Evolutionary conservation across 2,113 vertebrate genomes (phyloP).

Genomic region (Crotalus horridus): DNA sequence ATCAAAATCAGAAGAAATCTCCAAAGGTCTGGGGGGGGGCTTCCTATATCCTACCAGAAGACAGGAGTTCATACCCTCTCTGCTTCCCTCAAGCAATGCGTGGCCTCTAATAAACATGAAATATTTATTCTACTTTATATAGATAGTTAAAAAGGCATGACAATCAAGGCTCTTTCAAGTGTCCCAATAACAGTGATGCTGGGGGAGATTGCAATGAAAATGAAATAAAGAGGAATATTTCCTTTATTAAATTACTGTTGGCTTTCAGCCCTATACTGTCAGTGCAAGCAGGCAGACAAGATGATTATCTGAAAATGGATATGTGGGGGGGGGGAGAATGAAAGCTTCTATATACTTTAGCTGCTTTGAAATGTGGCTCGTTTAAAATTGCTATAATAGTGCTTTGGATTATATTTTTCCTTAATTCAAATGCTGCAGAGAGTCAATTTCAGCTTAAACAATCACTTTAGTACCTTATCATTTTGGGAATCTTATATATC

Average conservation of each 20-base stretch:
- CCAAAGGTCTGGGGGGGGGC: not conserved
- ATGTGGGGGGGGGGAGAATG: slow-evolving; percentile 35
- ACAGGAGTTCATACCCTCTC: not conserved
- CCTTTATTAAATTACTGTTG: slow-evolving; percentile 40
- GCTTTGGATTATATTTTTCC: slow-evolving; percentile 60
- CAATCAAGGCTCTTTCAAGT: slow-evolving; percentile 48
- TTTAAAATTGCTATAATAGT: slow-evolving; percentile 63
- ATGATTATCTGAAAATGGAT: slow-evolving; percentile 62
- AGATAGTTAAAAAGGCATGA: slow-evolving; percentile 48
- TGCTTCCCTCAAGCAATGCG: not conserved
- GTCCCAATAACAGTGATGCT: slow-evolving; percentile 46
- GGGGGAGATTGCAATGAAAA: slow-evolving; percentile 32
- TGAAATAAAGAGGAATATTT: slow-evolving; percentile 30
- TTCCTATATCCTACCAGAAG: not conserved
- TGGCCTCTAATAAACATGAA: slow-evolving; percentile 42
- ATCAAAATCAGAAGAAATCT: too few species aligned
- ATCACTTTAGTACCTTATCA: slow-evolving; percentile 61
- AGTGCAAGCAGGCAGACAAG: slow-evolving; percentile 33
- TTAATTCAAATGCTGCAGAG: slow-evolving; percentile 63
- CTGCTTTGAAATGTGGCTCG: slow-evolving; percentile 58
- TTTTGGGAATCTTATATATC: slow-evolving; percentile 58
- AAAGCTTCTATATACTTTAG: slow-evolving; percentile 64
- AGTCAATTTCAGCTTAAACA: slow-evolving; percentile 68
- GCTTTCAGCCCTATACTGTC: slow-evolving; percentile 43
- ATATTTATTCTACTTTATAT: slow-evolving; percentile 48